These are phyloP conservation scores for Phyllopteryx taeniolatus DNA, from an alignment of 2,113 vertebrate species.

Conservation along the genomic window DNA sequence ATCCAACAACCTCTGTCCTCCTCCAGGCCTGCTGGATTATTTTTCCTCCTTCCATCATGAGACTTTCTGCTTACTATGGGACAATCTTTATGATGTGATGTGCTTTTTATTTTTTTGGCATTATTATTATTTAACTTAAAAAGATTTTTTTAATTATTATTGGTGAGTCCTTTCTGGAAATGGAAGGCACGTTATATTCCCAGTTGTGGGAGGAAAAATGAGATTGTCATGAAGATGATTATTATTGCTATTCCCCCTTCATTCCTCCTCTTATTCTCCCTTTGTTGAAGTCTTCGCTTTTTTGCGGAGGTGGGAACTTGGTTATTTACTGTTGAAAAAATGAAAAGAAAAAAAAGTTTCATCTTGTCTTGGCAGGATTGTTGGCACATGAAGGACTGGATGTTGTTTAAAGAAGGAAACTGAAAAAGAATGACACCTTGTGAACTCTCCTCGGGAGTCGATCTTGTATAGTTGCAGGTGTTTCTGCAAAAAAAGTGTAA, in stretches of 20 bases:
- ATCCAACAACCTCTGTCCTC: slow-evolving; percentile 50
- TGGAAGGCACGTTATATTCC: slow-evolving; percentile 93
- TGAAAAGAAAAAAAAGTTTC: slow-evolving; percentile 67
- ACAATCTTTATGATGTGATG: slow-evolving; percentile 78
- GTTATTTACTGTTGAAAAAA: slow-evolving; percentile 82
- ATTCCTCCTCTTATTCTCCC: slow-evolving; percentile 13
- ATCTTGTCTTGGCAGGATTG: slow-evolving; percentile 82
- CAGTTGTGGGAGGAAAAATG: slow-evolving; percentile 80
- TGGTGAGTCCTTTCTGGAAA: slow-evolving; percentile 91
- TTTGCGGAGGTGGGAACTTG: slow-evolving; percentile 87
- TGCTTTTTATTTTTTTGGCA: slow-evolving; percentile 80
- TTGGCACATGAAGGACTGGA: slow-evolving; percentile 90
- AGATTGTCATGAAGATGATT: slow-evolving; percentile 68
- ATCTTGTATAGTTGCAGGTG: slow-evolving; percentile 97
- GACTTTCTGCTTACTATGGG: slow-evolving; percentile 75
- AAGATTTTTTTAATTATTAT: slow-evolving; percentile 74
- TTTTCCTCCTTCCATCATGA: slow-evolving; percentile 68
- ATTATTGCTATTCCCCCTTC: slow-evolving; percentile 5
- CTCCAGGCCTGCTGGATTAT: slow-evolving; percentile 76
- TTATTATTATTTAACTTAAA: slow-evolving; percentile 98
- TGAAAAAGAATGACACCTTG: slow-evolving; percentile 78
- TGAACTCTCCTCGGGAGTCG: slow-evolving; percentile 91
- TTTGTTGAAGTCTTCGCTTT: slow-evolving; percentile 85
- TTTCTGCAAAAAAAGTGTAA: slow-evolving; percentile 95
- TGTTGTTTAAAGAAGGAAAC: slow-evolving; percentile 70